Evolutionary conservation across 37 sponge, comb jelly and placozoan species (phyloP).

Genomic region (Geodia barretti): DNA sequence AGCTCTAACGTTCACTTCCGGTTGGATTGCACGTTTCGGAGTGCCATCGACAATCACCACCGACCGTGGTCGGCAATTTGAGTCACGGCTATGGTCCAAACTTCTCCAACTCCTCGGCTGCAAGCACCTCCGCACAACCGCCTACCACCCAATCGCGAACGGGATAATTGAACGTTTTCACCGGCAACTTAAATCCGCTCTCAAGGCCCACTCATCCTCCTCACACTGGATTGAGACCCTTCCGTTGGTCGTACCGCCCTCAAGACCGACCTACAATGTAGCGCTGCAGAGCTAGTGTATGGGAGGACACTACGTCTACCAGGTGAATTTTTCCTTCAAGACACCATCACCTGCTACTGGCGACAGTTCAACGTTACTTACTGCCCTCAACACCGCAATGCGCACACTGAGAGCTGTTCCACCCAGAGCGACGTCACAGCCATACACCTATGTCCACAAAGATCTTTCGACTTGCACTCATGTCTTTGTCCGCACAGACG

Average conservation of each 20-base stretch:
- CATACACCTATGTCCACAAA: not conserved
- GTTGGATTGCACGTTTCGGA: conserved; percentile 14
- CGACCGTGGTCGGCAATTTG: conserved; percentile 58
- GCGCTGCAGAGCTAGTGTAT: conserved; percentile 44
- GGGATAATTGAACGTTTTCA: conserved; percentile 53
- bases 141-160: conserved; percentile 54
- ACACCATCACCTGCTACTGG: too few relatives aligned
- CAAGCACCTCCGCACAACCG: conserved; percentile 34
- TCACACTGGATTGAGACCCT: conserved; percentile 38
- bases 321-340: conserved; percentile 57
- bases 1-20: not conserved
- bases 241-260: conserved; percentile 40
- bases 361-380: too few relatives aligned
- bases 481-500: conserved; percentile 52
- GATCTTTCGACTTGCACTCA: not conserved
- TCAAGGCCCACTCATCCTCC: conserved; percentile 17
- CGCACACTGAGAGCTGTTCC: too few relatives aligned
- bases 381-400: too few relatives aligned
- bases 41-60: conserved; percentile 52
- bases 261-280: conserved; percentile 43
- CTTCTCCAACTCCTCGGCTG: conserved; percentile 30
- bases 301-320: conserved; percentile 62
- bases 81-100: conserved; percentile 23
- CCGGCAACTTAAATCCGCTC: conserved; percentile 43
- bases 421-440: too few relatives aligned